Evolutionary conservation across 2,113 vertebrate genomes (phyloP), one percentile per base, ranked within the genome.

Genomic region (Phylloscopus trochiloides): DNA sequence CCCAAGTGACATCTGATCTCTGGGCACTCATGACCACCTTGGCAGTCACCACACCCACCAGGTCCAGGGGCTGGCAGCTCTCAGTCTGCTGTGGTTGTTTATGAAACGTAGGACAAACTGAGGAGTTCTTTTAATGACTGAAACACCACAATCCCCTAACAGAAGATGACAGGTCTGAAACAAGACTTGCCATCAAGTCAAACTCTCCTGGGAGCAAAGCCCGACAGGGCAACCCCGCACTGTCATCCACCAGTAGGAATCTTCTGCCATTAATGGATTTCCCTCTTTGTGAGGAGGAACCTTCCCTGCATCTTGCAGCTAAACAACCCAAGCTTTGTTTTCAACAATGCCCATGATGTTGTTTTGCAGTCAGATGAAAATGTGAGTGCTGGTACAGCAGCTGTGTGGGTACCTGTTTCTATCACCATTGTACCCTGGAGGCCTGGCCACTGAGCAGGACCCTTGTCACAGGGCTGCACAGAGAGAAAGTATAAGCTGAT

Each of bases 221-320:
- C 38, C 3, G 2, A 72, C 29, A 42, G 42, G 61, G 34, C 34
- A 61, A n/a, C 48, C 67, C 61, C 0, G 0, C 32, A 10, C 36
- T 72, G 58, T 12, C 50, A 59, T 17, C 31, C 1, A 1, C 4
- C 28, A 10, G 42, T 5, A 32, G 5, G 32, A 29, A 32, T 17
- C 63, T 78, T 38, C 29, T 73, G 72, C 32, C 43, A 15, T 15
- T 14, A 36, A 28, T 2, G 11, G 15, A 29, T 47, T 78, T 86
- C 57, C 43, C 52, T 34, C 65, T 71, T 36, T 48, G 31, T 4
- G 3, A 90, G 52, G 36, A 79, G 48, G 38, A 70, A 47, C 26
- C 21, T 24, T 77, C 55, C 55, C 51, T 48, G 1, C 19, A 43
- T 61, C 26, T 55, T 29, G 2, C 68, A 92, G 51, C 34, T 65